Evolutionary conservation across 2,888 invertebrate species (phyloP), one percentile per base, ranked within the genome.

Genomic region (Heliconius charithonia): DNA sequence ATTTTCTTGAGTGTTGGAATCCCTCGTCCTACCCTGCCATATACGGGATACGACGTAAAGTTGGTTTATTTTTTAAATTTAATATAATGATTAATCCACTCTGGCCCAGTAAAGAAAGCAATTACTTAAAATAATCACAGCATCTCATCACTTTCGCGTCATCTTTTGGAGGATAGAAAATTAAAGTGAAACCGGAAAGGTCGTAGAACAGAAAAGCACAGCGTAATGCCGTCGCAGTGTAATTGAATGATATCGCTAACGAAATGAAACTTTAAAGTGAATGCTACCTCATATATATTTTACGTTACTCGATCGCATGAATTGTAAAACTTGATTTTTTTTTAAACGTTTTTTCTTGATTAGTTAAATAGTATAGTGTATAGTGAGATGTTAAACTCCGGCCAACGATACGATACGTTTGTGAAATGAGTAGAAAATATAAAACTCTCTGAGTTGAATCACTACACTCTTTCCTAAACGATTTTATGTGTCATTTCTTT

Each of bases 211-310:
- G 78, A 59, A 76, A 76, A 77, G 80, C 80, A 81, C 75, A 80
- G 80, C 77, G 80, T 79, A 80, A 85, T 82, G 84, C 85, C 85
- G 83, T 85, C 79, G 82, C 84, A 86, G 85, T 87, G 87, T 92
- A 93, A 93, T 93, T 91, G 91, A 92, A 93, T 92, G 90, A 93
- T 93, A 92, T 91, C 90, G 91, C 90, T 92, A 93, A 88, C 90
- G 90, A 90, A 93, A 93, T 92, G 91, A 92, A 92, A 92, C 90
- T 88, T 90, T 84, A 84, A 83, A 70, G 79, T 67, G 37, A 67
- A 67, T 67, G 56, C 45, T 32, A 19, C 51, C 59, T 76, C n/a
- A n/a, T 79, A 72, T 27, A 69, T 32, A 19, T 22, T 1, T 45
- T n/a, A n/a, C 72, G 65, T 77, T 19, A 51, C 12, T 71, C n/a